Conservation (phyloP, 2,888 invertebrate species). For the Galerucella calmariensis region DNA sequence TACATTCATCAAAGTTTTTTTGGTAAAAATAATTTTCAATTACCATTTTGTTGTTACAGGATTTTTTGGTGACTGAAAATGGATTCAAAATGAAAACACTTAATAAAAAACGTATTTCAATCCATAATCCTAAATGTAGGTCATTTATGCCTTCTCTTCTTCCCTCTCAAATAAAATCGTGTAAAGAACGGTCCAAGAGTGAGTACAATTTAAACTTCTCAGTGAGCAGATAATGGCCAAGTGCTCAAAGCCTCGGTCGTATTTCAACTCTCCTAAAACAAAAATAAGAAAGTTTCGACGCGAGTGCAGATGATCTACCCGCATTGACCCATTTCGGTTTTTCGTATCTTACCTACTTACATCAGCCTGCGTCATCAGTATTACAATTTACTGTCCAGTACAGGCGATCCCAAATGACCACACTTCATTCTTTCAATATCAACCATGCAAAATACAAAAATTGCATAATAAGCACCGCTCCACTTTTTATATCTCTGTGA, state of each 20-base stretch:
- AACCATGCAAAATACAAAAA: neutral
- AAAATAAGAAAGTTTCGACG: slow-evolving; percentile 24
- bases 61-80: too few species aligned
- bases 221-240: neutral
- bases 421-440: too few species aligned
- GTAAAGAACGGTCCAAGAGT: slow-evolving; percentile 9
- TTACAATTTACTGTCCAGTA: slow-evolving; percentile 9
- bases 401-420: neutral
- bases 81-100: too few species aligned
- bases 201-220: slow-evolving; percentile 23
- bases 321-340: slow-evolving; percentile 22
- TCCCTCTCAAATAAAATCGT: slow-evolving; percentile 4
- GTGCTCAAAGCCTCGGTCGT: slow-evolving; percentile 7
- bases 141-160: neutral
- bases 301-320: slow-evolving; percentile 29
- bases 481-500: too few species aligned
- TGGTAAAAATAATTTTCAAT: too few species aligned
- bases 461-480: neutral
- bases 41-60: too few species aligned
- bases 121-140: neutral
- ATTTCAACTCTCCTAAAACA: slow-evolving; percentile 19
- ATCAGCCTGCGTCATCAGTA: slow-evolving; percentile 22
- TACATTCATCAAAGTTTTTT: too few species aligned
- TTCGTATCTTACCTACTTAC: slow-evolving; percentile 11
- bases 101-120: neutral